phyloP scores from a whole-genome alignment of 1,140 invertebrate genomes.

The Rhysida immarginata region DNA sequence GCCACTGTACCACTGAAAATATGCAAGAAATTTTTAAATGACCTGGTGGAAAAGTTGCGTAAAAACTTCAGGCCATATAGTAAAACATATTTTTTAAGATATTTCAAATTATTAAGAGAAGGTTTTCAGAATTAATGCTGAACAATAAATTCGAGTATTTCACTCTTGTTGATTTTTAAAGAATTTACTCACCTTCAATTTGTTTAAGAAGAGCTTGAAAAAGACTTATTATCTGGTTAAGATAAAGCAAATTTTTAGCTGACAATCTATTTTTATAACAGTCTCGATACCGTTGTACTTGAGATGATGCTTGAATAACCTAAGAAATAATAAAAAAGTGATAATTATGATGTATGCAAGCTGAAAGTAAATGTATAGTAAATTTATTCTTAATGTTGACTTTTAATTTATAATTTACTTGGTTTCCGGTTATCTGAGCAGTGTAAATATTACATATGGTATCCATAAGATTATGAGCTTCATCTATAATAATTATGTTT shows the following conservation, averaged over 20 bases:
- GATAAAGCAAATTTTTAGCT: conserved; percentile 60
- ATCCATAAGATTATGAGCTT: conserved; percentile 92
- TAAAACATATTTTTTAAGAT: too few relatives aligned
- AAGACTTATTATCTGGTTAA: conserved; percentile 76
- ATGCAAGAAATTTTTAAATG: too few relatives aligned
- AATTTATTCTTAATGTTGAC: too few relatives aligned
- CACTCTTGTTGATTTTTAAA: too few relatives aligned
- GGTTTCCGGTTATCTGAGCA: conserved; percentile 45
- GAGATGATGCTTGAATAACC: conserved; percentile 44
- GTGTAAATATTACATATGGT: conserved; percentile 77
- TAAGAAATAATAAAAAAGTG: too few relatives aligned
- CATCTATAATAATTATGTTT: conserved; percentile 85
- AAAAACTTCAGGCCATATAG: too few relatives aligned
- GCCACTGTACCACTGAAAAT: too few relatives aligned
- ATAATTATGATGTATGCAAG: too few relatives aligned
- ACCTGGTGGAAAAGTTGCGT: too few relatives aligned
- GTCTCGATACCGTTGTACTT: conserved; percentile 60
- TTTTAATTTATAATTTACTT: conserved; percentile 28
- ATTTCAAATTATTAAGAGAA: too few relatives aligned
- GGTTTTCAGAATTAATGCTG: too few relatives aligned
- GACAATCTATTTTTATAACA: conserved; percentile 58
- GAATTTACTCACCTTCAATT: conserved; percentile 40
- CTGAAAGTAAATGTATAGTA: not conserved
- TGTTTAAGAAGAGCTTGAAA: conserved; percentile 51
- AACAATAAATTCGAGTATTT: too few relatives aligned